Percentiles rank a stretch among this genome's conserved stretches.
phyloP scores from a whole-genome alignment of 2,888 invertebrate species.

The Perithous albicinctus region DNA sequence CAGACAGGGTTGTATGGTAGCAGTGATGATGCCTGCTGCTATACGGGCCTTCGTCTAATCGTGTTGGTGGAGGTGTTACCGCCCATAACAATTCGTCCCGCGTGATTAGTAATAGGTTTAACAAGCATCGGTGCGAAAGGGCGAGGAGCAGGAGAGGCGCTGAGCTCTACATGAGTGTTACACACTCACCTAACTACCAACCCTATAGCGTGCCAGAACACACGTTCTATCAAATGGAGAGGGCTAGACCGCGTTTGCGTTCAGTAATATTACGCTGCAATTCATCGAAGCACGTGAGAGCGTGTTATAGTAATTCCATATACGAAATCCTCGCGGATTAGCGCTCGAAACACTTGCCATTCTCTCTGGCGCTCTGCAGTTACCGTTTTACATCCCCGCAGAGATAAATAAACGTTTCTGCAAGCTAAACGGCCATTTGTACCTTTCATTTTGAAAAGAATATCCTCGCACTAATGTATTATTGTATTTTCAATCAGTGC shows the following conservation, averaged over 20 bases:
- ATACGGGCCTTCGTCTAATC: conserved; percentile 3
- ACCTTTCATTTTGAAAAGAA: no score
- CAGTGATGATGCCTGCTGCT: background rate
- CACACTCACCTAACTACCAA: background rate
- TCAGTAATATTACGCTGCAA: conserved; percentile 23
- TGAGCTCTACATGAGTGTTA: background rate
- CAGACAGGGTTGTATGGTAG: background rate
- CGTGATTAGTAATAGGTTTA: conserved; percentile 51
- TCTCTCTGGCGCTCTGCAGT: background rate
- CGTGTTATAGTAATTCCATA: conserved; percentile 30
- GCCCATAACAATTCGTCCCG: conserved; percentile 24
- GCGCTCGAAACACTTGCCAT: background rate
- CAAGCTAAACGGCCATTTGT: background rate
- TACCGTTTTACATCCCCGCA: background rate
- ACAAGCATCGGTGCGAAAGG: conserved; percentile 24
- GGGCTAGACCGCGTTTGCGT: background rate
- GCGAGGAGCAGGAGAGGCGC: background rate
- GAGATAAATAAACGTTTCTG: background rate
- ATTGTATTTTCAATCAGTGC: no score
- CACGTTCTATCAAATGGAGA: conserved; percentile 4
- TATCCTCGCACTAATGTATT: no score
- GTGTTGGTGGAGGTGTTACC: conserved; percentile 19
- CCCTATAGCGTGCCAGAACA: conserved; percentile 2
- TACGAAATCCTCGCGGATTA: conserved; percentile 40
- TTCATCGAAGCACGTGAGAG: conserved; percentile 22